Percentiles rank a stretch among this genome's conserved stretches.
Conservation (phyloP, 2,888 invertebrate species). For the Laothoe populi region DNA sequence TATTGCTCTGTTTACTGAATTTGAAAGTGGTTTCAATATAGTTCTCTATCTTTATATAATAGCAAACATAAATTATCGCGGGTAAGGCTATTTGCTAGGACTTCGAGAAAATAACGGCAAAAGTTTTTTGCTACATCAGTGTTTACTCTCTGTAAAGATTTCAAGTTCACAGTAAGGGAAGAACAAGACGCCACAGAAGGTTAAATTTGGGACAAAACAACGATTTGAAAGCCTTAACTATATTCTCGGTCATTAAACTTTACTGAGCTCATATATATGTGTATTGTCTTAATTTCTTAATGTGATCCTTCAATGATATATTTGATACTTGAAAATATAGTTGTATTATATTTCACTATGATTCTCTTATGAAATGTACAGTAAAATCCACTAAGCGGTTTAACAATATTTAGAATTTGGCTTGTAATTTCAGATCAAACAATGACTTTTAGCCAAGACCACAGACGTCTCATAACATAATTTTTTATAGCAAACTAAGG, state of each 20-base stretch:
- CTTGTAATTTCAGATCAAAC: background rate
- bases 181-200: background rate
- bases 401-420: background rate
- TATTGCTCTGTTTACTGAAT: slow-evolving; percentile 19
- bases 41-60: background rate
- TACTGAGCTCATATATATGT: too few species aligned
- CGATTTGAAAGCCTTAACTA: slow-evolving; percentile 2
- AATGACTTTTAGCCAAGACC: background rate
- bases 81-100: background rate
- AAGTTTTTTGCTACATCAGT: slow-evolving; percentile 7
- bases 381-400: too few species aligned
- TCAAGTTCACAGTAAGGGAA: slow-evolving; percentile 4
- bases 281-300: too few species aligned
- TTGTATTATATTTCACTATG: too few species aligned
- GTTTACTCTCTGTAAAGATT: background rate
- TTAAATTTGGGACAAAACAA: background rate
- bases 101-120: background rate
- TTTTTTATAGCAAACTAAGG: background rate
- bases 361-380: too few species aligned
- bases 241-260: slow-evolving; percentile 8
- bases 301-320: too few species aligned
- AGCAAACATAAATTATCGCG: background rate
- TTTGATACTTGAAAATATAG: too few species aligned
- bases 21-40: slow-evolving; percentile 11
- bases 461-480: background rate